Conservation (phyloP, 2,888 invertebrate genomes). For the Drosophila multiciliata region DNA sequence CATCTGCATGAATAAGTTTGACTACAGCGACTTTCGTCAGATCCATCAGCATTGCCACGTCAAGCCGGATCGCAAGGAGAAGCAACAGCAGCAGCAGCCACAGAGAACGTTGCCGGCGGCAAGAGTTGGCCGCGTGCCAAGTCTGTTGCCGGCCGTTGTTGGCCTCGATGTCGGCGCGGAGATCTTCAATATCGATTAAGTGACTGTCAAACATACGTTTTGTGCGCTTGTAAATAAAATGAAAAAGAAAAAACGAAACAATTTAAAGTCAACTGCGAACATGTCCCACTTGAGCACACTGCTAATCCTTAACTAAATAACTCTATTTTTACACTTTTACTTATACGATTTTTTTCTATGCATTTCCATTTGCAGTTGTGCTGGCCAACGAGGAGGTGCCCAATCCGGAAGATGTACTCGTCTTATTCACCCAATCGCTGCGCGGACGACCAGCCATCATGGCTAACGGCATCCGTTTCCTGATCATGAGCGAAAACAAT, state of each 20-base stretch:
- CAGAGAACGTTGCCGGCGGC: neutral
- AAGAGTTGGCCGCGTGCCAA: neutral
- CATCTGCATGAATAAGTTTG: conserved; percentile 84
- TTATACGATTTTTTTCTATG: conserved; percentile 15
- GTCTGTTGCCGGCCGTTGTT: conserved; percentile 13
- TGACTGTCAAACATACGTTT: conserved; percentile 28
- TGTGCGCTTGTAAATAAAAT: conserved; percentile 58
- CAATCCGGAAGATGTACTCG: conserved; percentile 83
- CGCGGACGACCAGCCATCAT: conserved; percentile 85
- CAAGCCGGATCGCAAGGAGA: conserved; percentile 67
- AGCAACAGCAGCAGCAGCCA: conserved; percentile 10
- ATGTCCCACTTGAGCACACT: conserved; percentile 12
- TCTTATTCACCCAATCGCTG: conserved; percentile 84
- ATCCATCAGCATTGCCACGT: conserved; percentile 84
- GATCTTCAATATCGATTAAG: conserved; percentile 57
- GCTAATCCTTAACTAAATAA: conserved; percentile 23
- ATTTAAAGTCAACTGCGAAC: conserved; percentile 11
- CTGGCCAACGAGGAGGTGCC: conserved; percentile 82
- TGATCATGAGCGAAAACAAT: conserved; percentile 85
- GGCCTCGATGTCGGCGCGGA: conserved; percentile 37
- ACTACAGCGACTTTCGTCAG: conserved; percentile 83
- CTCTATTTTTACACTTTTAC: neutral
- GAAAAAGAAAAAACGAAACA: conserved; percentile 8
- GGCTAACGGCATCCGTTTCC: conserved; percentile 84
- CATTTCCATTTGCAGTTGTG: conserved; percentile 75